Percentiles rank a stretch among this genome's conserved stretches.
phyloP scores from a whole-genome alignment of 2,888 invertebrate genomes.

The Pachymerium ferrugineum region DNA sequence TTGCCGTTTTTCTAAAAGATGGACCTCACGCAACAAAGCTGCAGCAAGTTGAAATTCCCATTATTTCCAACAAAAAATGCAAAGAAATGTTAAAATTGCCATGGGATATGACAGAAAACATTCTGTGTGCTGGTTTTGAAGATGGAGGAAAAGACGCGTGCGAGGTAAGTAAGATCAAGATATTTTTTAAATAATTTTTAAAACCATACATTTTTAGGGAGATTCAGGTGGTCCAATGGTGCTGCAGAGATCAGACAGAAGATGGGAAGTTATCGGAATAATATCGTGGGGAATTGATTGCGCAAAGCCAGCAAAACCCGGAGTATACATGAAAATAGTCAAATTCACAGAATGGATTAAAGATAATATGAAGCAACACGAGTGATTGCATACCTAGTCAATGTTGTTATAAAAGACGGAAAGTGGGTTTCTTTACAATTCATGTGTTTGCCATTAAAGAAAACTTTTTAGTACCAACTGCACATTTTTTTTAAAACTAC shows the following conservation, averaged over 20 bases:
- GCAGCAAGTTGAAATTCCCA: conserved; percentile 35
- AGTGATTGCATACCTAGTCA: no score
- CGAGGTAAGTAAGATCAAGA: conserved; percentile 60
- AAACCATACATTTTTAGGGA: conserved; percentile 55
- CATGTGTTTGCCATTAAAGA: no score
- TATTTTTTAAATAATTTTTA: neutral
- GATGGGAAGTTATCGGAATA: conserved; percentile 85
- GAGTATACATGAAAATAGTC: conserved; percentile 87
- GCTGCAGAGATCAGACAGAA: conserved; percentile 74
- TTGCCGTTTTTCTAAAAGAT: conserved; percentile 23
- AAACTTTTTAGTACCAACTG: no score
- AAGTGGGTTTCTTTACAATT: no score
- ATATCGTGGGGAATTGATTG: conserved; percentile 94
- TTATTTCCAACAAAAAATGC: conserved; percentile 34
- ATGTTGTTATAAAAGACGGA: no score
- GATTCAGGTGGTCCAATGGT: conserved; percentile 87
- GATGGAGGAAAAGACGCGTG: conserved; percentile 82
- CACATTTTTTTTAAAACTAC: no score
- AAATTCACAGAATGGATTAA: conserved; percentile 87
- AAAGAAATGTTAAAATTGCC: conserved; percentile 61
- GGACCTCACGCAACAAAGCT: conserved; percentile 18
- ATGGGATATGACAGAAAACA: conserved; percentile 88
- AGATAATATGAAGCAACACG: conserved; percentile 39
- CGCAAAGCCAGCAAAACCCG: conserved; percentile 85
- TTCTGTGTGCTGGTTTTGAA: conserved; percentile 89